A percentile compares a stretch with the other conserved stretches of the same genome.
These are phyloP conservation scores for Lasioglossum albipes DNA, from an alignment of 1,140 invertebrate species.

Conservation along the genomic window DNA sequence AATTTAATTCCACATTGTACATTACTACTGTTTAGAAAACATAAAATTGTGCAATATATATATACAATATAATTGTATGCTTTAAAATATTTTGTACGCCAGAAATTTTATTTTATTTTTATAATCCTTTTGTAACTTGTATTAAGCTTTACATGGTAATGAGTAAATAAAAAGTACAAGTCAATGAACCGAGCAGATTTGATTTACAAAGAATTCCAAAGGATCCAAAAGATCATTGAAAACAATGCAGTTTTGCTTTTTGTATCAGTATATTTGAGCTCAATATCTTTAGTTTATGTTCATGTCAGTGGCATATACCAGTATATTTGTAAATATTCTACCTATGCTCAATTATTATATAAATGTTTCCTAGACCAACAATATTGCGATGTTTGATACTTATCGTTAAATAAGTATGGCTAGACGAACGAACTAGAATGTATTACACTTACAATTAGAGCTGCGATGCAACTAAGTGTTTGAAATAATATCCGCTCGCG, in stretches of 20 bases:
- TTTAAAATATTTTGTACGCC: slow-evolving; percentile 24
- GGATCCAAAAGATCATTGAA: background rate
- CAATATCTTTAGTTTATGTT: slow-evolving; percentile 41
- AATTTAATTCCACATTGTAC: slow-evolving; percentile 29
- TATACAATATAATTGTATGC: slow-evolving; percentile 20
- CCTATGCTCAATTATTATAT: slow-evolving; percentile 47
- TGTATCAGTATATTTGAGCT: slow-evolving; percentile 13
- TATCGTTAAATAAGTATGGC: slow-evolving; percentile 55
- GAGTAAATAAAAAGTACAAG: slow-evolving; percentile 35
- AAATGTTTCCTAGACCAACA: slow-evolving; percentile 54
- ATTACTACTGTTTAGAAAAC: slow-evolving; percentile 4
- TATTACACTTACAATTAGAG: slow-evolving; percentile 41
- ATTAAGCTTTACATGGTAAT: slow-evolving; percentile 20
- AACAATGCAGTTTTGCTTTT: slow-evolving; percentile 7
- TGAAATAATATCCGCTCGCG: background rate
- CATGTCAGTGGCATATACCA: slow-evolving; percentile 32
- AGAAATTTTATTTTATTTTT: slow-evolving; percentile 45
- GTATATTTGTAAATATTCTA: slow-evolving; percentile 43
- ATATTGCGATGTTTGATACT: slow-evolving; percentile 50
- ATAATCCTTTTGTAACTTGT: slow-evolving; percentile 38
- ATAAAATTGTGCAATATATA: slow-evolving; percentile 17
- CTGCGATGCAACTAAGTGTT: slow-evolving; percentile 11
- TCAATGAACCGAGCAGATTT: background rate
- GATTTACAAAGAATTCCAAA: background rate
- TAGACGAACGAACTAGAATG: slow-evolving; percentile 68